Percentiles rank a stretch among this genome's conserved stretches.
These are phyloP conservation scores for Musca vetustissima DNA, from an alignment of 1,140 invertebrate genomes.

Conservation along the genomic window DNA sequence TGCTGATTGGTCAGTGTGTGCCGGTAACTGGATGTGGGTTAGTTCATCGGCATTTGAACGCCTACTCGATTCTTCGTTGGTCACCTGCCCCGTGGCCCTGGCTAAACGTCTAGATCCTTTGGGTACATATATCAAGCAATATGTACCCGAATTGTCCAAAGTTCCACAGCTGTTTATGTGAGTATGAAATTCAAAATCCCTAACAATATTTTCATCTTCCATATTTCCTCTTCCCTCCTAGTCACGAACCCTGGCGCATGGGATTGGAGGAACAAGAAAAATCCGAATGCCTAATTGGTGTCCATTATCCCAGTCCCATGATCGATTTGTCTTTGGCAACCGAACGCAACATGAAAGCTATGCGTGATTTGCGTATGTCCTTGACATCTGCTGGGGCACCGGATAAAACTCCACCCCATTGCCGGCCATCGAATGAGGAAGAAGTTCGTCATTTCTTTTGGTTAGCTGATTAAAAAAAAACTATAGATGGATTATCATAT, in stretches of 20 bases:
- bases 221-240: conserved; percentile 8
- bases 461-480: conserved; percentile 50
- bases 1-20: conserved; percentile 74
- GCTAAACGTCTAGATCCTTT: conserved; percentile 71
- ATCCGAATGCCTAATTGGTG: conserved; percentile 69
- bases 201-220: too few relatives aligned
- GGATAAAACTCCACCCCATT: conserved; percentile 61
- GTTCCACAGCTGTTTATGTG: conserved; percentile 70
- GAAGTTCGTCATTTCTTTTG: conserved; percentile 67
- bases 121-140: conserved; percentile 70
- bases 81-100: conserved; percentile 67
- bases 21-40: conserved; percentile 83
- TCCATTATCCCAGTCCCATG: conserved; percentile 71
- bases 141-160: conserved; percentile 68
- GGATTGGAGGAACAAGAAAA: conserved; percentile 68
- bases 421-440: conserved; percentile 64
- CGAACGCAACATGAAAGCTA: conserved; percentile 60
- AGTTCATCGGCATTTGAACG: conserved; percentile 72
- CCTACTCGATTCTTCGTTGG: conserved; percentile 65
- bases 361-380: conserved; percentile 57
- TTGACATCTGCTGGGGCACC: conserved; percentile 43
- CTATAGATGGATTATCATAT: too few relatives aligned
- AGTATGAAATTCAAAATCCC: conserved; percentile 37
- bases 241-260: conserved; percentile 76
- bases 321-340: conserved; percentile 65